Conservation (phyloP, 2,113 vertebrate species). For the Okapia johnstoni region DNA sequence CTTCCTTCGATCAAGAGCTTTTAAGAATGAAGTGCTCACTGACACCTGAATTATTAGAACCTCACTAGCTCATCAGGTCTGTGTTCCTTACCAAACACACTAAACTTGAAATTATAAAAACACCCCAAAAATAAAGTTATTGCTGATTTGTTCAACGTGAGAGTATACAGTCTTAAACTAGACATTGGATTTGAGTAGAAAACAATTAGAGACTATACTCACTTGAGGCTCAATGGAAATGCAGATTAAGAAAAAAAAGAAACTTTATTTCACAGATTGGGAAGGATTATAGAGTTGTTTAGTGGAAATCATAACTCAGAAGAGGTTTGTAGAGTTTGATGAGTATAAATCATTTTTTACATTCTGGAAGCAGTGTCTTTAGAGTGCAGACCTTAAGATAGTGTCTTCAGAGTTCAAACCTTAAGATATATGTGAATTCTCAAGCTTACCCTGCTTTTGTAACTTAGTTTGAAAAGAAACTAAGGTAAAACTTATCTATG, state of each 20-base stretch:
- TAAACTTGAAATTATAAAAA: constrained; percentile 7
- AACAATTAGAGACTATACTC: not conserved
- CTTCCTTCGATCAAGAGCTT: not conserved
- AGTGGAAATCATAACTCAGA: not conserved
- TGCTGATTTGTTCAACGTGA: not conserved
- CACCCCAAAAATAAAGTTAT: not conserved
- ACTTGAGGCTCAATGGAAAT: not conserved
- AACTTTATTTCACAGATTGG: not conserved
- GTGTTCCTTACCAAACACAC: not conserved
- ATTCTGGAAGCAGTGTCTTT: not conserved
- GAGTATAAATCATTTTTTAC: not conserved
- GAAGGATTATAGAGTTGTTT: not conserved
- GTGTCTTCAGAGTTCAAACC: not conserved
- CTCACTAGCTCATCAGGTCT: not conserved
- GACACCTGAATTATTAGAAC: not conserved
- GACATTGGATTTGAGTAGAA: not conserved
- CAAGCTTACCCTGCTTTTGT: not conserved
- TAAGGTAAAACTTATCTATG: not conserved
- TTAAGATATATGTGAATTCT: not conserved
- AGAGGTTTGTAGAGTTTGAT: not conserved
- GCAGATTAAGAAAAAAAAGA: not conserved
- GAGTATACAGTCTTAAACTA: not conserved
- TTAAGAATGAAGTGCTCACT: not conserved
- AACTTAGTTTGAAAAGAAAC: not conserved
- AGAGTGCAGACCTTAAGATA: not conserved